Evolutionary conservation across 2,797 vertebrate species (phyloP).

Genomic region (Megaceryle alcyon): DNA sequence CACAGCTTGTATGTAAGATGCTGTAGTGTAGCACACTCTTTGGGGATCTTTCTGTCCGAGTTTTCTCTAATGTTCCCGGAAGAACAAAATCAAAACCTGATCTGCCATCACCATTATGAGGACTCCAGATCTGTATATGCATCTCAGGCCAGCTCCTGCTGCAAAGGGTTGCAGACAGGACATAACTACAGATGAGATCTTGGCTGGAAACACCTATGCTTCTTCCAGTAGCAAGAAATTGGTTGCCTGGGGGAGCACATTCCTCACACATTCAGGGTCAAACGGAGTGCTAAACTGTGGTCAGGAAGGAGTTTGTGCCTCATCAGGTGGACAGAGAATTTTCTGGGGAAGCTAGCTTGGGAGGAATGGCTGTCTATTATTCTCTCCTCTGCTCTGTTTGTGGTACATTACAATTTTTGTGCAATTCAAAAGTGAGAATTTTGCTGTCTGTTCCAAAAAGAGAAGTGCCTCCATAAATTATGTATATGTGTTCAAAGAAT

Average conservation of each 20-base stretch:
- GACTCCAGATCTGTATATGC: neutral
- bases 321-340: neutral
- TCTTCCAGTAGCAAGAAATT: neutral
- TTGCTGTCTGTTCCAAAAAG: neutral
- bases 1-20: neutral
- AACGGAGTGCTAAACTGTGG: neutral
- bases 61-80: neutral
- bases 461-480: neutral
- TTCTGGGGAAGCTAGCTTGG: neutral
- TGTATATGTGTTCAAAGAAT: neutral
- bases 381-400: neutral
- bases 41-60: neutral
- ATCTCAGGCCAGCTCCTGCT: neutral
- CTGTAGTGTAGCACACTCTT: neutral
- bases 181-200: neutral
- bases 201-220: neutral
- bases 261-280: neutral
- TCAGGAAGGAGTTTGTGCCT: neutral
- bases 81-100: neutral
- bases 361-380: neutral
- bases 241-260: rapidly evolving
- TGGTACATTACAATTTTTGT: neutral
- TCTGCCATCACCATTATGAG: neutral
- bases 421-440: neutral
- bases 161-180: neutral